phyloP scores from a whole-genome alignment of 2,113 vertebrate species.

The Chionodraco myersi region DNA sequence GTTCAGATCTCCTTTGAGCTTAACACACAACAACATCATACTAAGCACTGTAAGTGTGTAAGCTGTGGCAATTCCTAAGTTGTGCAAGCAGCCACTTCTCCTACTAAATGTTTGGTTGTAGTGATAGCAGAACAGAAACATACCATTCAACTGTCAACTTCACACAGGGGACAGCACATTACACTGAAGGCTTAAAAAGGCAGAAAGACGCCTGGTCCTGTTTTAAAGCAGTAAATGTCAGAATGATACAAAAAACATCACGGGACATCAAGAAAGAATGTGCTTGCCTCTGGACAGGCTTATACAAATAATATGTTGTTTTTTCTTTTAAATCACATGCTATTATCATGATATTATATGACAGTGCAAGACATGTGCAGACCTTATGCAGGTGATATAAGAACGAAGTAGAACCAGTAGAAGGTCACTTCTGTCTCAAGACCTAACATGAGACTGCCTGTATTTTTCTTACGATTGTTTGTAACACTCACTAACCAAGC shows the following conservation, averaged over 20 bases:
- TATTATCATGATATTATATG: neutral
- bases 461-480: neutral
- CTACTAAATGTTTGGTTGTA: neutral
- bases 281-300: neutral
- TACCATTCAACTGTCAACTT: neutral
- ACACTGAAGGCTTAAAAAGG: constrained; percentile 7
- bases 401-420: too few species aligned
- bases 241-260: neutral
- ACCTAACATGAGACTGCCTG: neutral
- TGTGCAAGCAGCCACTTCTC: neutral
- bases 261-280: neutral
- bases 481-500: neutral
- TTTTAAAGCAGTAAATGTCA: neutral
- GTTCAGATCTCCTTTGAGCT: neutral
- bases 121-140: constrained; percentile 6
- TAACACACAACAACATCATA: constrained; percentile 1
- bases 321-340: neutral
- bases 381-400: neutral
- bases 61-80: neutral
- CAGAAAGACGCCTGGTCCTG: neutral
- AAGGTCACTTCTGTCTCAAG: neutral
- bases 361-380: neutral
- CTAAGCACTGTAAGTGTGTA: neutral
- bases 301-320: neutral
- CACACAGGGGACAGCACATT: neutral